These are phyloP conservation scores for Bambusicola thoracicus DNA, from an alignment of 2,113 vertebrate genomes.

Conservation along the genomic window DNA sequence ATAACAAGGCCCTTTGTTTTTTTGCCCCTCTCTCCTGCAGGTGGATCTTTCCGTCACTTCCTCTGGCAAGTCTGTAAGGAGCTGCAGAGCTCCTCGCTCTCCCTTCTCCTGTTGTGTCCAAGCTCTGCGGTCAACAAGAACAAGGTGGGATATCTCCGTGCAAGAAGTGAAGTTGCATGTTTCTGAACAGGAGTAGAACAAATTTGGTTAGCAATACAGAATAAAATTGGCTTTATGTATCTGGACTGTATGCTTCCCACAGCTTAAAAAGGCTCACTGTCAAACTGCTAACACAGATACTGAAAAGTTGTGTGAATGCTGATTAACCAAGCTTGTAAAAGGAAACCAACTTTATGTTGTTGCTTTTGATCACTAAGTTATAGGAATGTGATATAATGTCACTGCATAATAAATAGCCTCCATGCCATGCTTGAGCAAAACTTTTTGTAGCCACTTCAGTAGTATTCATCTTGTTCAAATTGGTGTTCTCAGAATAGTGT, in stretches of 20 bases:
- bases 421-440: neutral
- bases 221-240: neutral
- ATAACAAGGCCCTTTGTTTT: no score
- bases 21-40: constrained; percentile 72
- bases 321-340: neutral
- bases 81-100: constrained; percentile 94
- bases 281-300: fast-evolving
- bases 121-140: constrained; percentile 95
- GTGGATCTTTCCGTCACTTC: constrained; percentile 98
- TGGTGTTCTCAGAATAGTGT: neutral
- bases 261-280: fast-evolving
- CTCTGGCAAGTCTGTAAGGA: constrained; percentile 99
- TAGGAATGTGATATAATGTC: fast-evolving
- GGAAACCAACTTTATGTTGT: fast-evolving
- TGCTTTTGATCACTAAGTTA: neutral
- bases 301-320: neutral
- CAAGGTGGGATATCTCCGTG: constrained; percentile 81
- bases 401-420: fast-evolving
- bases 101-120: constrained; percentile 92
- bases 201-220: fast-evolving
- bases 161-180: no score
- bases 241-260: neutral
- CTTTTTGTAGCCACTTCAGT: fast-evolving
- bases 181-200: neutral
- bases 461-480: fast-evolving